Base-by-base conservation (phyloP, 2,113 vertebrate genomes). In the Pycnonotus jocosus region DNA sequence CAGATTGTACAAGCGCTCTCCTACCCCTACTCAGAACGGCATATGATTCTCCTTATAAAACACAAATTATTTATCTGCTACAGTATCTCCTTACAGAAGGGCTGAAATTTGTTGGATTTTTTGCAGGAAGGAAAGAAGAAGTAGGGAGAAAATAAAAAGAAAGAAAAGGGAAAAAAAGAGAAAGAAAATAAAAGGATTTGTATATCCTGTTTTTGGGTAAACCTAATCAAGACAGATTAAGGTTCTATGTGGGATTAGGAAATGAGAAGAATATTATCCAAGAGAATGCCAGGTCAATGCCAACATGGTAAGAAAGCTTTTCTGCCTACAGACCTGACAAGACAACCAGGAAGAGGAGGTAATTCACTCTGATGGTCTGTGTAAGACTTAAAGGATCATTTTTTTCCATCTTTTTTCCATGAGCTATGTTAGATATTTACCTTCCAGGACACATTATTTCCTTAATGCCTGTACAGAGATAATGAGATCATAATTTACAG, bases 31-130 rank as follows among this genome's bases (percentile, higher is more conserved):
- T 96, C 64, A 93, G 71, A 80, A 86, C 19, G 51, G 81, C 94
- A 88, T 73, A 95, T n/a, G 60, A 94, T 88, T 92, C 85, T 95
- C 78, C 90, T 88, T 90, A 80, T 80, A 94, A 89, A 96, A 94
- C 44, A 92, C 69, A 66, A 44, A 47, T 80, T 72, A 90, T 78
- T 96, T 95, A 66, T 94, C 87, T 72, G 90, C 74, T 66, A 72
- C 58, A 82, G 21, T 24, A 80, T 56, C 88, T 91, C 23, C 35
- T 84, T 64, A 69, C 47, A 94, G 86, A 69, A 93, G 47, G 35
- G 35, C 17, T 77, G 54, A 47, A 87, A 56, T 84, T 81, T 53
- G 31, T 25, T 64, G 27, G 10, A 40, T 33, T 53, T 81, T 92
- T 74, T 72, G 10, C 51, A 73, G 21, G 23, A 30, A 82, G 6